Evolutionary conservation across 2,888 invertebrate species (phyloP).

Genomic region (Pammene fasciana): DNA sequence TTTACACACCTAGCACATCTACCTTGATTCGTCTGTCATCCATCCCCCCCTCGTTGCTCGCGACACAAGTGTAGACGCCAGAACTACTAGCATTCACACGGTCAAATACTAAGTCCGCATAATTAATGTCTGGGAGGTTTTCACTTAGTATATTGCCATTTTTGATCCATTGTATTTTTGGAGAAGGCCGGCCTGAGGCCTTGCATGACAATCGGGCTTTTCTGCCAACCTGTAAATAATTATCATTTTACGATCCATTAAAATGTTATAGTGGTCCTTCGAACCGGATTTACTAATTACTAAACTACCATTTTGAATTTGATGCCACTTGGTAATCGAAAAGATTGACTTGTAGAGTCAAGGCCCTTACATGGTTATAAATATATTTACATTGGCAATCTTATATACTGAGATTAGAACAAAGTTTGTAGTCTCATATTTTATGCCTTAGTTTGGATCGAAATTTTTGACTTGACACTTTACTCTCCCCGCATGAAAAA

Average conservation of each 20-base stretch:
- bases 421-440: too few relatives aligned
- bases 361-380: too few relatives aligned
- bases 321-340: too few relatives aligned
- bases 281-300: background rate
- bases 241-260: background rate
- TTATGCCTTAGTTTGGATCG: too few relatives aligned
- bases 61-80: conserved; percentile 83
- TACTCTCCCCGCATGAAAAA: too few relatives aligned
- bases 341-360: too few relatives aligned
- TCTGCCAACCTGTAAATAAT: conserved; percentile 59
- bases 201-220: conserved; percentile 74
- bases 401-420: too few relatives aligned
- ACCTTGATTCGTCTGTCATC: conserved; percentile 64
- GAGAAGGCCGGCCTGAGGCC: conserved; percentile 83
- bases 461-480: too few relatives aligned
- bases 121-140: conserved; percentile 55
- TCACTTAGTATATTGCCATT: conserved; percentile 64
- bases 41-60: conserved; percentile 80
- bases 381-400: too few relatives aligned
- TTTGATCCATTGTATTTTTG: conserved; percentile 84
- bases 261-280: conserved; percentile 3
- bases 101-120: conserved; percentile 65
- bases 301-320: too few relatives aligned
- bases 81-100: conserved; percentile 55
- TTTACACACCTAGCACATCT: conserved; percentile 65